Base-by-base conservation (phyloP, 1,140 invertebrate species). In the Calephelis virginiensis region DNA sequence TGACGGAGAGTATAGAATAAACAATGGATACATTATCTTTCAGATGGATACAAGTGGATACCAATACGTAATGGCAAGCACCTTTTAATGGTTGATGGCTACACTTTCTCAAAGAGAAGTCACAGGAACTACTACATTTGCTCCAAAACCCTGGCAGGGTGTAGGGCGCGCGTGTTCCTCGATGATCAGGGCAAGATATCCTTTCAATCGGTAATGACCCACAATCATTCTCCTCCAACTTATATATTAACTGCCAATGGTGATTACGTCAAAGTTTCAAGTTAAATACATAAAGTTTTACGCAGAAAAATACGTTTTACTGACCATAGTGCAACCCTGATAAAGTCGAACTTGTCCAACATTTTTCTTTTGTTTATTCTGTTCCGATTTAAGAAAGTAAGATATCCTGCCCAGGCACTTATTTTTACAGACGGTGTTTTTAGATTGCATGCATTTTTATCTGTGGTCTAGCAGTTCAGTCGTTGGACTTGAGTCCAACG, bases 151-250 rank as follows among this genome's bases (percentile, higher is more conserved):
- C 50, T 53, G 8, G 50, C 50, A 7, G 50, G 50, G 9, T 53
- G 50, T 28, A 53, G 50, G 17, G 50, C 50, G 10, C 50, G 50
- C 13, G 9, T 53, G 9, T 53, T 53, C 50, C 14, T 53, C 2
- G 50, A 53, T 53, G 17, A 53, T 5, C 50, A 17, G 50, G 50
- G 50, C 50, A 53, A 53, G 50, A 53, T 53, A 53, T 53, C 50
- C 50, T 53, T 28, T 10, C 50, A 28, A 53, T 53, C 50, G 11
- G 50, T 53, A 6, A 53, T 53, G 50, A 13, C 61, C 0, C 77
- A 77, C 46, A 71, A 69, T 37, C 77, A 79, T 37, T 43, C 47
- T 5, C 72, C 71, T n/a, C 75, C 77, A 0, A 62, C 61, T 6
- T 79, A 75, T 47, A 40, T 63, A 10, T 14, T 62, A 4, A 75